Percentiles rank a stretch among this genome's conserved stretches.
phyloP scores from a whole-genome alignment of 2,888 invertebrate genomes.

The Apomyelois bistriatella region DNA sequence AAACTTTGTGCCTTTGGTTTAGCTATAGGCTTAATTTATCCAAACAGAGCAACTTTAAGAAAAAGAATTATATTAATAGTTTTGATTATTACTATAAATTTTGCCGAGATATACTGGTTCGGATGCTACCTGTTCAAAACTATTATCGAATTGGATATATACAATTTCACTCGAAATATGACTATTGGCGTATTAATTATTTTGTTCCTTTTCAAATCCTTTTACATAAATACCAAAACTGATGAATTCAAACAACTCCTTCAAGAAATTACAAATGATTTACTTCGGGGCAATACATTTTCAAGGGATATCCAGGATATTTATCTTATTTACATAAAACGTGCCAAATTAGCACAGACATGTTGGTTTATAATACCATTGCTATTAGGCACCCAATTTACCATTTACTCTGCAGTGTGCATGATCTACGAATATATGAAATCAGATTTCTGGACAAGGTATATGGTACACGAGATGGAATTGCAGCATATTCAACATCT shows the following conservation, averaged over 20 bases:
- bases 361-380: conserved; percentile 50
- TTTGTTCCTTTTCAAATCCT: conserved; percentile 53
- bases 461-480: conserved; percentile 60
- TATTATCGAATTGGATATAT: conserved; percentile 39
- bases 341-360: conserved; percentile 42
- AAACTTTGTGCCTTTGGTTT: conserved; percentile 48
- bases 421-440: conserved; percentile 46
- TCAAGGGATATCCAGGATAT: conserved; percentile 44
- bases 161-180: conserved; percentile 50
- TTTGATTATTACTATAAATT: conserved; percentile 31
- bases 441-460: conserved; percentile 39
- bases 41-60: conserved; percentile 7
- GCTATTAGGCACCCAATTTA: conserved; percentile 44
- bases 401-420: conserved; percentile 42
- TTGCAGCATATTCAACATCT: conserved; percentile 46
- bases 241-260: conserved; percentile 40
- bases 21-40: conserved; percentile 21
- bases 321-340: conserved; percentile 42
- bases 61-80: conserved; percentile 30
- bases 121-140: conserved; percentile 42
- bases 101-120: conserved; percentile 49
- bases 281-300: conserved; percentile 45
- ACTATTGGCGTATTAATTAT: conserved; percentile 42
- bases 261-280: conserved; percentile 44
- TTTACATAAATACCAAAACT: conserved; percentile 43